Base-by-base conservation (phyloP, 2,113 vertebrate species). In the Gallinago undulata region DNA sequence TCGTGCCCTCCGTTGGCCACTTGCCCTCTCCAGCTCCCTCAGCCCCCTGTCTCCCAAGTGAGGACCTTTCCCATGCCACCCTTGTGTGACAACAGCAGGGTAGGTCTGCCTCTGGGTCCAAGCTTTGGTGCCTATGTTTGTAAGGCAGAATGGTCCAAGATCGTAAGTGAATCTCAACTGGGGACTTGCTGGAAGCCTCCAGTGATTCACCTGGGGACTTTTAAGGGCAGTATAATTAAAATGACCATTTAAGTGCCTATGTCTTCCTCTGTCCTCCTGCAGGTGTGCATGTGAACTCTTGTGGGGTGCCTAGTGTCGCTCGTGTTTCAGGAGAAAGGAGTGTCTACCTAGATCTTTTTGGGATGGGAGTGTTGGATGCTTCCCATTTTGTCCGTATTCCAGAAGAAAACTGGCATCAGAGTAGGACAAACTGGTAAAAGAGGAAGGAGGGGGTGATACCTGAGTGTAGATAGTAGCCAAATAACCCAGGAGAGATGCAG, bases 1-100 rank as follows among this genome's bases (percentile, higher is more conserved):
- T 1, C 10, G 0, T 57, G 47, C 12, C 22, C 9, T 69, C 30
- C n/a, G 6, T 13, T 9, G 6, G 41, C 73, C 6, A 4, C 41
- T 17, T 63, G 73, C 25, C 16, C 27, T 57, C 48, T 33, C 2
- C 2, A 51, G 18, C 25, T 50, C 50, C 48, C 30, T 37, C 12
- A 4, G 18, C 28, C 14, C 48, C 0, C 0, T 8, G 2, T 69
- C 81, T 43, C 9, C 21, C 1, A 1, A 23, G 48, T 35, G 66
- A 86, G 56, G 23, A 59, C 45, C 21, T 86, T 63, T 11, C 35
- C 27, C 7, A 0, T 43, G 13, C 21, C 41, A 37, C 33, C 16
- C 2, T 60, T 1, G 0, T 7, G 13, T 47, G 48, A 51, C 2
- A 2, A 0, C 63, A 30, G 14, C 22, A 28, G 24, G 41, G 4